phyloP scores from a whole-genome alignment of 2,797 vertebrate species.

The Melanotaenia maccullochi region DNA sequence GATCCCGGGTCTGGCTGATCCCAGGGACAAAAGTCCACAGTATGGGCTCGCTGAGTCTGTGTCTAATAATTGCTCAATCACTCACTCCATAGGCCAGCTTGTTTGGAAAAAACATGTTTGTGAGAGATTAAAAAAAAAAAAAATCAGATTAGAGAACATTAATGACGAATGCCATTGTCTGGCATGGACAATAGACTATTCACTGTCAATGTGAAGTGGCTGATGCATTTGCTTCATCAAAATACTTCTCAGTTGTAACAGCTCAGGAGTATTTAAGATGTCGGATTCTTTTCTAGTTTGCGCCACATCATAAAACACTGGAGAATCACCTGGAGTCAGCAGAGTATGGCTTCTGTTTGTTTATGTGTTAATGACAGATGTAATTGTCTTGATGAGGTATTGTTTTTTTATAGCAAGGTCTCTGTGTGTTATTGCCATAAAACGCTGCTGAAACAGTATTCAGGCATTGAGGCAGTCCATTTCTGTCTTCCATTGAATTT shows the following conservation, averaged over 20 bases:
- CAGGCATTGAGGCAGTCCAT: constrained; percentile 44
- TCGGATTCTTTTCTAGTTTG: constrained; percentile 20
- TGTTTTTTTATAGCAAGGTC: constrained; percentile 51
- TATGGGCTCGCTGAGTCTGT: constrained; percentile 55
- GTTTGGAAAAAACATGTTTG: constrained; percentile 46
- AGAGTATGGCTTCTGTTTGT: constrained; percentile 49
- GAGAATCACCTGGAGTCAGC: constrained; percentile 31
- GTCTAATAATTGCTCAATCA: constrained; percentile 77
- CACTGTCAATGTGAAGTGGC: constrained; percentile 54
- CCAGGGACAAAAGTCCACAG: constrained; percentile 60
- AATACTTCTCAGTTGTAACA: constrained; percentile 59
- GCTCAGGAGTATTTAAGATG: constrained; percentile 30
- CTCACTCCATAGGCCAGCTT: constrained; percentile 50
- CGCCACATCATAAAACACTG: constrained; percentile 9
- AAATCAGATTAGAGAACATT: constrained; percentile 53
- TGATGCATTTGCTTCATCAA: constrained; percentile 31
- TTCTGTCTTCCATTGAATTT: constrained; percentile 59
- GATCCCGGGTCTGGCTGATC: constrained; percentile 53
- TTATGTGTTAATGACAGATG: constrained; percentile 72
- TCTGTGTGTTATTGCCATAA: constrained; percentile 52
- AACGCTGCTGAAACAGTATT: constrained; percentile 53
- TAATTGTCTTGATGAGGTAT: constrained; percentile 70
- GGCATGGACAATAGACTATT: constrained; percentile 55
- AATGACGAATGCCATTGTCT: constrained; percentile 58
- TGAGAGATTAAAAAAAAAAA: constrained; percentile 57